These are phyloP conservation scores for Tachystola acroxantha DNA, from an alignment of 2,888 invertebrate genomes.

Conservation along the genomic window DNA sequence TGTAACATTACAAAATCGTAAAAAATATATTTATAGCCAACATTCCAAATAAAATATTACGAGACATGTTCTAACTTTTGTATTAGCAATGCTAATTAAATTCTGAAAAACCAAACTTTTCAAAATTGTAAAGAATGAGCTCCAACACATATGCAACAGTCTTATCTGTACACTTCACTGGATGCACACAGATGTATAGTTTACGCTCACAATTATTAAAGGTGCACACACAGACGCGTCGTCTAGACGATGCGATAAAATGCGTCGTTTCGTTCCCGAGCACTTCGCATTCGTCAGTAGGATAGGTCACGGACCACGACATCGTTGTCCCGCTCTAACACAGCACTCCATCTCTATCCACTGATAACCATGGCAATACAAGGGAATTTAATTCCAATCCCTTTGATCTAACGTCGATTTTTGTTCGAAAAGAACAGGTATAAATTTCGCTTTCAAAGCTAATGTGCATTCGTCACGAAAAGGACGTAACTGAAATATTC, in stretches of 20 bases:
- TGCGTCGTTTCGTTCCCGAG: conserved; percentile 72
- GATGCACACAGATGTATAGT: background rate
- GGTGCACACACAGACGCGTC: conserved; percentile 31
- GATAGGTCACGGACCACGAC: conserved; percentile 75
- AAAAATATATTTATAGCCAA: too few species aligned
- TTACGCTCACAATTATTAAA: conserved; percentile 29
- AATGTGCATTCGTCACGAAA: conserved; percentile 21
- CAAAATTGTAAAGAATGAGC: too few species aligned
- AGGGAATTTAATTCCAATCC: conserved; percentile 31
- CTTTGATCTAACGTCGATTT: conserved; percentile 10
- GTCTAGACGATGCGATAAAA: conserved; percentile 75
- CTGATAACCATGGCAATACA: conserved; percentile 1
- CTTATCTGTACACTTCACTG: background rate
- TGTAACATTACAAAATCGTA: too few species aligned
- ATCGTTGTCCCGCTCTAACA: conserved; percentile 46
- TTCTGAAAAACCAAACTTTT: too few species aligned
- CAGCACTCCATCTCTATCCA: conserved; percentile 31
- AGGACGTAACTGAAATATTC: conserved; percentile 30
- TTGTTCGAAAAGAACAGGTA: conserved; percentile 40
- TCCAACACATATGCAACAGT: conserved; percentile 26
- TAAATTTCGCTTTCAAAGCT: conserved; percentile 75
- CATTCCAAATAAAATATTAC: too few species aligned
- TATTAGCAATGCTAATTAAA: too few species aligned
- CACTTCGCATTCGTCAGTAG: conserved; percentile 76
- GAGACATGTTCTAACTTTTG: too few species aligned